Percentiles rank a stretch among this genome's conserved stretches.
phyloP scores from a whole-genome alignment of 2,888 invertebrate species.

The Macroteleia sp. region DNA sequence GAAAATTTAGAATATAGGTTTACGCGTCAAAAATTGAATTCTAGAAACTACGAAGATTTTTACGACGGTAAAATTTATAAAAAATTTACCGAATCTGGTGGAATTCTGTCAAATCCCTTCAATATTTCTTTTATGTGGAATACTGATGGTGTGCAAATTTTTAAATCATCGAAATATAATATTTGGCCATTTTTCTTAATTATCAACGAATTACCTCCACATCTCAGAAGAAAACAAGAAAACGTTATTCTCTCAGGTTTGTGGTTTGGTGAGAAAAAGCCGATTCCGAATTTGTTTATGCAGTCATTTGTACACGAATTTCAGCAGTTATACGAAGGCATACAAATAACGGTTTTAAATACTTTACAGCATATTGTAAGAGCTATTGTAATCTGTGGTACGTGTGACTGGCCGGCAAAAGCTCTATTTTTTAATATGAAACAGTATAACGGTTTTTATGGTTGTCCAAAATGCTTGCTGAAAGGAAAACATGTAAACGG shows the following conservation, averaged over 20 bases:
- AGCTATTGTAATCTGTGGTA: conserved; percentile 17
- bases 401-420: conserved; percentile 24
- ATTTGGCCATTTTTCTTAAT: conserved; percentile 19
- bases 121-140: conserved; percentile 21
- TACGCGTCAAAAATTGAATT: conserved; percentile 17
- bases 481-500: not conserved
- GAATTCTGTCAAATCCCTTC: conserved; percentile 1
- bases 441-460: conserved; percentile 10
- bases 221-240: conserved; percentile 9
- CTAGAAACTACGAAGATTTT: conserved; percentile 11
- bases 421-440: conserved; percentile 24
- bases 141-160: conserved; percentile 3
- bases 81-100: not conserved
- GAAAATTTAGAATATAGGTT: conserved; percentile 49
- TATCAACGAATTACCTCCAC: conserved; percentile 11
- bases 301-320: conserved; percentile 4
- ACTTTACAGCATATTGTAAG: not conserved
- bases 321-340: not conserved
- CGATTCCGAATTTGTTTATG: not conserved
- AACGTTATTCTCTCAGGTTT: conserved; percentile 9
- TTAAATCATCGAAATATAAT: conserved; percentile 12
- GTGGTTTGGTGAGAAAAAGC: conserved; percentile 6
- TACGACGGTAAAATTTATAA: conserved; percentile 22
- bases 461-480: not conserved
- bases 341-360: not conserved